Evolutionary conservation across 2,888 invertebrate genomes (phyloP), one percentile per base, ranked within the genome.

Genomic region (Drosophila pegasa): DNA sequence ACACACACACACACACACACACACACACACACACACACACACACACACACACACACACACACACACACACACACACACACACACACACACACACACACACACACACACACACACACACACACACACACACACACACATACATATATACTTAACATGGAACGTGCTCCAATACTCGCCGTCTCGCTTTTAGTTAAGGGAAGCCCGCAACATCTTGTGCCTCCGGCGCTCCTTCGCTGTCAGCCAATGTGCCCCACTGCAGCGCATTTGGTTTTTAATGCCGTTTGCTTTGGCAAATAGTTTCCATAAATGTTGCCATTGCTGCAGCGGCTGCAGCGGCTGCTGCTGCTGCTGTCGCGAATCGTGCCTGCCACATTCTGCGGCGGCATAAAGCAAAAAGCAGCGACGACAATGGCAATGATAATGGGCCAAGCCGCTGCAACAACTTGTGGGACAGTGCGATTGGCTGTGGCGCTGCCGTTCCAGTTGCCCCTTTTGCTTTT

Each of bases 231-330:
- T 51, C 18, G 12, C 22, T 9, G 57, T 9, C 27, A 31, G 37
- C 14, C 57, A 57, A 48, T 58, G 58, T 25, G 59, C 31, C 45
- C 38, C 67, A 50, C n/a, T n/a, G 41, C 45, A 31, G 51, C 45
- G 64, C 75, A 75, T 79, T 75, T 72, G 76, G 57, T 87, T 82
- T 79, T 83, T 70, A 73, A 80, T 84, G 56, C 66, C 58, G 67
- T 60, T 65, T 71, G 80, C 64, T 64, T 71, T 64, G 56, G 77
- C 64, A 82, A 82, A 85, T 82, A 80, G 84, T 83, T 83, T 80
- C 64, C 84, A 80, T 74, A 86, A 79, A 71, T 59, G 71, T 67
- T 65, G 64, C 8, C 48, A 31, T 16, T 50, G 43, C 29, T 22
- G 25, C 18, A 35, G 20, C 9, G 31, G 33, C 20, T 22, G 33